These are phyloP conservation scores for Sturnira hondurensis DNA, from an alignment of 2,113 vertebrate species.

Conservation along the genomic window DNA sequence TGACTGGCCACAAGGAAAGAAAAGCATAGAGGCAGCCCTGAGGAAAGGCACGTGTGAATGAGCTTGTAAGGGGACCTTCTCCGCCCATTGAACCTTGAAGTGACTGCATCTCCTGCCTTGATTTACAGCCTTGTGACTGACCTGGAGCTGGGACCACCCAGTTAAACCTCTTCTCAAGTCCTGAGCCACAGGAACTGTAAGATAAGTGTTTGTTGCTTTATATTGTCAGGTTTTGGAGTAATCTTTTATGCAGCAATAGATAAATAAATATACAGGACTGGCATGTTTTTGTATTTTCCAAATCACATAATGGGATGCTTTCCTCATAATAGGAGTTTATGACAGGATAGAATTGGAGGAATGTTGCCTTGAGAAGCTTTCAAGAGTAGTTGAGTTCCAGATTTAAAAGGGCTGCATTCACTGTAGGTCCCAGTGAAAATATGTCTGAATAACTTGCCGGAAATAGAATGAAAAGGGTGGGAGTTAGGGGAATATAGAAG, in stretches of 20 bases:
- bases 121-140: background rate
- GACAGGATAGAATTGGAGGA: conserved; percentile 58
- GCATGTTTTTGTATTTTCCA: background rate
- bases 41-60: background rate
- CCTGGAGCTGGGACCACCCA: background rate
- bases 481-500: conserved; percentile 31
- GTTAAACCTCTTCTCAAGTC: background rate
- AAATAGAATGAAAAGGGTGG: conserved; percentile 52
- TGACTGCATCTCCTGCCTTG: background rate
- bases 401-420: conserved; percentile 68
- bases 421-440: conserved; percentile 54
- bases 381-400: conserved; percentile 66
- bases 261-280: background rate
- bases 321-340: conserved; percentile 46
- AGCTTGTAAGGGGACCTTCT: background rate
- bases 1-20: background rate
- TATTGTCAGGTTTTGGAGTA: background rate
- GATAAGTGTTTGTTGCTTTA: background rate
- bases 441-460: conserved; percentile 58
- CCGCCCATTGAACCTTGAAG: background rate
- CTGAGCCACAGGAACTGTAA: background rate
- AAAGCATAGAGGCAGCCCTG: background rate
- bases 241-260: background rate
- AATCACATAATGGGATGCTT: background rate
- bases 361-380: conserved; percentile 69